Percentiles rank a stretch among this genome's conserved stretches.
Conservation (phyloP, 2,113 vertebrate genomes). For the Thermophis baileyi region DNA sequence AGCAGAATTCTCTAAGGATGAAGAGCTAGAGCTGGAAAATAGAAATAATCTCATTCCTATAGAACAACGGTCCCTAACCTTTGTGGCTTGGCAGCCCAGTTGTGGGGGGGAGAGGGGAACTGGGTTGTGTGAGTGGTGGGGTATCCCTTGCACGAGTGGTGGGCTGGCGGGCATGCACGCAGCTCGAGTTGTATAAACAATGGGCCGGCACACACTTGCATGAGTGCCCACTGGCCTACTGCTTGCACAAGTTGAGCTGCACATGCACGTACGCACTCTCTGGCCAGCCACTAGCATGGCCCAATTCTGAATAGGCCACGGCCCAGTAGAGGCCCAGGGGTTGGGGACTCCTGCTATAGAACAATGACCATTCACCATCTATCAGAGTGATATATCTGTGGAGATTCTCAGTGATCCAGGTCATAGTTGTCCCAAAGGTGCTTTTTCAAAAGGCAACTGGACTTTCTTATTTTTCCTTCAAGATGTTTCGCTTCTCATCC, state of each 20-base stretch:
- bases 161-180: not conserved
- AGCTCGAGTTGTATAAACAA: not conserved
- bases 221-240: not conserved
- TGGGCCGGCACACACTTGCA: no score
- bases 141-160: no score
- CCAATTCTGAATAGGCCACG: not conserved
- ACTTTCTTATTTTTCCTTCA: not conserved
- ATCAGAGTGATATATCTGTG: not conserved
- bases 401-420: not conserved
- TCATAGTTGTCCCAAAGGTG: not conserved
- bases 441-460: not conserved
- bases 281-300: not conserved
- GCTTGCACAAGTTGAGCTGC: not conserved
- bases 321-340: no score
- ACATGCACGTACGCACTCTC: not conserved
- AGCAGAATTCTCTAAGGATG: constrained; percentile 60
- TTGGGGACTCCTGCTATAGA: not conserved
- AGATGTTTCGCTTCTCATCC: not conserved
- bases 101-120: not conserved
- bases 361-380: not conserved
- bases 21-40: constrained; percentile 52
- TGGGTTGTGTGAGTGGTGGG: not conserved
- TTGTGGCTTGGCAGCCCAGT: not conserved
- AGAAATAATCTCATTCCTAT: constrained; percentile 21
- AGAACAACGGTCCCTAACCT: not conserved